A percentile compares a stretch with the other conserved stretches of the same genome.
Evolutionary conservation across 2,888 invertebrate species (phyloP).

Genomic region (Lordiphosa andalusiaca): DNA sequence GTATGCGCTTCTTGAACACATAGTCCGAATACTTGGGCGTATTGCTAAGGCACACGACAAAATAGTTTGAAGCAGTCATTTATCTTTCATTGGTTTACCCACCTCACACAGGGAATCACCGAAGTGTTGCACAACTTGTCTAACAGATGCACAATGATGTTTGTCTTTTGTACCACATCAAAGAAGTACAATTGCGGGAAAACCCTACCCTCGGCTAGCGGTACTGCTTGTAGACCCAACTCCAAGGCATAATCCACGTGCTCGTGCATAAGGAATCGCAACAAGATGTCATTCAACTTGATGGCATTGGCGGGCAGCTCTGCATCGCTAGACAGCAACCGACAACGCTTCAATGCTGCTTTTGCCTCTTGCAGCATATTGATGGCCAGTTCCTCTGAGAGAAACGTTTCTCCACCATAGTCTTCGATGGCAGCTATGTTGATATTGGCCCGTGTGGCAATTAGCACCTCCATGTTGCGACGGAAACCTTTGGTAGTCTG

Average conservation of each 20-base stretch:
- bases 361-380: conserved; percentile 94
- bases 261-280: conserved; percentile 92
- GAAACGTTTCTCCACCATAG: conserved; percentile 97
- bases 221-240: conserved; percentile 92
- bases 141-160: conserved; percentile 94
- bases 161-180: conserved; percentile 94
- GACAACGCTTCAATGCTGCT: conserved; percentile 93
- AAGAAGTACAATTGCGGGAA: conserved; percentile 96
- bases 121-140: conserved; percentile 96
- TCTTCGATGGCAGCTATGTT: conserved; percentile 97
- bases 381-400: conserved; percentile 96
- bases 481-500: conserved; percentile 95
- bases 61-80: background rate
- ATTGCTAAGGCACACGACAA: conserved; percentile 82
- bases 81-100: conserved; percentile 76
- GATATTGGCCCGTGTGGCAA: conserved; percentile 94
- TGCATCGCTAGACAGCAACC: conserved; percentile 88
- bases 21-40: conserved; percentile 94
- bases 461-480: conserved; percentile 95
- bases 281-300: conserved; percentile 90
- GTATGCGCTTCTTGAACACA: conserved; percentile 90
- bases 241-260: conserved; percentile 98
- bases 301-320: conserved; percentile 90
- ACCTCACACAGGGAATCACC: conserved; percentile 93
- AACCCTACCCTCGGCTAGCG: conserved; percentile 92